Conservation (phyloP, 2,888 invertebrate genomes). For the Watsonalla binaria region DNA sequence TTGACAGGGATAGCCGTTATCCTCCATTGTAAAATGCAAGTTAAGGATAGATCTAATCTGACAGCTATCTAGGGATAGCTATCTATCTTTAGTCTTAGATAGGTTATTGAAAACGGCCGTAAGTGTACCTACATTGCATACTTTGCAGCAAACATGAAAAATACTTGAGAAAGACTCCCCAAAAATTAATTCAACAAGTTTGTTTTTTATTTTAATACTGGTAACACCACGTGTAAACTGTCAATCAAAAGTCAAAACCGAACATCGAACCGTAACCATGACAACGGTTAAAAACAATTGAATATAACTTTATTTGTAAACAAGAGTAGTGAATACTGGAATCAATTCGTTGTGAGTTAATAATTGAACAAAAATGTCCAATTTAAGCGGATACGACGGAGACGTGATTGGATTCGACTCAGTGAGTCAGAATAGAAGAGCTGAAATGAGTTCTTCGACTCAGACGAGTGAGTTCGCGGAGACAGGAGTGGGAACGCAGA, state of each 20-base stretch:
- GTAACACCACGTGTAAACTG: slow-evolving; percentile 8
- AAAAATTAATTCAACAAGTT: not conserved
- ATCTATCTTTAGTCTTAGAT: no score
- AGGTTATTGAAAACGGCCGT: no score
- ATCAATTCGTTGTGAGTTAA: not conserved
- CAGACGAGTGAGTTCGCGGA: slow-evolving; percentile 54
- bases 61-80: no score
- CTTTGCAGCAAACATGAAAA: no score
- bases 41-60: no score
- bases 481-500: slow-evolving; percentile 41
- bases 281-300: slow-evolving; percentile 7
- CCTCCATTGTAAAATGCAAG: no score
- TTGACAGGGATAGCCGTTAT: no score
- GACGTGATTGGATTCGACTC: slow-evolving; percentile 61
- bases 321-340: not conserved
- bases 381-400: slow-evolving; percentile 60
- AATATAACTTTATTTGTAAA: slow-evolving; percentile 1
- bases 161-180: no score
- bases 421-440: slow-evolving; percentile 26
- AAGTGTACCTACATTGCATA: no score
- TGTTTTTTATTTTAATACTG: slow-evolving; percentile 3
- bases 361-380: slow-evolving; percentile 32
- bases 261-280: slow-evolving; percentile 4
- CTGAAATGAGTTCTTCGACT: slow-evolving; percentile 34
- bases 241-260: slow-evolving; percentile 3